Base-by-base conservation (phyloP, 2,113 vertebrate genomes). In the Micronisus gabar region DNA sequence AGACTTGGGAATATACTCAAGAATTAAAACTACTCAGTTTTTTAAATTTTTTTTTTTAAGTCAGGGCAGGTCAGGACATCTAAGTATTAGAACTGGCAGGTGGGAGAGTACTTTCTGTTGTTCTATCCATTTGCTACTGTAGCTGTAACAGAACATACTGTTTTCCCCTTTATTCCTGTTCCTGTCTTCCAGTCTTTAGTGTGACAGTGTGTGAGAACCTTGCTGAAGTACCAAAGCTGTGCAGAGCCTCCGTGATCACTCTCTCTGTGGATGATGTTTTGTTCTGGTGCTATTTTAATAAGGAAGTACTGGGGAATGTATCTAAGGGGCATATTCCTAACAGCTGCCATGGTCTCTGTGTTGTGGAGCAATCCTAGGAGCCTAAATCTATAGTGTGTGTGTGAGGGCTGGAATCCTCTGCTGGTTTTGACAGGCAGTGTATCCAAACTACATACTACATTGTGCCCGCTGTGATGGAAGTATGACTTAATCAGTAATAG, bases 391-490 rank as follows among this genome's bases (percentile, higher is more conserved):
- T 12, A 34, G 45, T 4, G 15, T 29, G 15, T 29, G 32, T 40
- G 67, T 65, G 58, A 26, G 59, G 34, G 11, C 78, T 86, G 63
- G 59, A 43, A 32, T 61, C 32, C 65, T 70, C 17, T 61, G 18
- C 67, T 59, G 48, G 6, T 45, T 81, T 83, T 62, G 34, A 10
- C 50, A 72, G 52, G 2, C 18, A 13, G 6, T 32, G 5, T 29
- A 3, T 27, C 40, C 16, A 25, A 18, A 52, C 9, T 52, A 1
- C 0, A 0, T 25, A 52, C 9, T 52, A 1, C 1, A 0, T 25
- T 27, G 30, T 72, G 43, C 7, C 8, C 19, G 21, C 62, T 56
- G n/a, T 34, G 58, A 7, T 50, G 29, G 13, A 68, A 50, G 62
- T 22, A 10, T 18, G 66, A 13, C 22, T 32, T 88, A n/a, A 15